Evolutionary conservation across 1,140 invertebrate genomes (phyloP), one percentile per base, ranked within the genome.

Genomic region (Lepidurus packardi): DNA sequence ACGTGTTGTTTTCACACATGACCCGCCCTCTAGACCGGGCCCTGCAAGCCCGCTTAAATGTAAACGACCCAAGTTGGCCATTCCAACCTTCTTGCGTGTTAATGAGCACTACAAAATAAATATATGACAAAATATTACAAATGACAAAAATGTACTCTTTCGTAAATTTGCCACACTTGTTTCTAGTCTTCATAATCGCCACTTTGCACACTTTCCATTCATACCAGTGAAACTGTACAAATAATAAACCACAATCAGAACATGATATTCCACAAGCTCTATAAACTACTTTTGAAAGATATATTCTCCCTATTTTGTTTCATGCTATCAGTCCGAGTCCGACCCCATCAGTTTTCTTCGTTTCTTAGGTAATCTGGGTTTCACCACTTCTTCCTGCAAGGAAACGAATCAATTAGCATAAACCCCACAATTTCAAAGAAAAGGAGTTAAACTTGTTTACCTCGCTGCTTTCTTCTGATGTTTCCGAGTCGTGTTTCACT

Each of bases 381-480:
- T 65, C 13, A 82, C 79, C 77, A 81, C 81, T 79, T 82, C 81
- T 79, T 81, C 81, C 81, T 82, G 45, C 7, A 75, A 75, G 43
- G 75, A 43, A 77, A 77, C 43, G n/a, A 16, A 43, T 21, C 24
- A 45, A 43, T 45, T 43, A 16, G 7, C 43, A 47, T 44, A 83
- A 53, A 80, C 65, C 81, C 77, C 78, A 80, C 79, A 86, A 86
- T 78, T 80, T 81, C 81, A 81, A 82, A 77, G 78, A 74, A 45
- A 79, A 78, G 76, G 44, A 44, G 43, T 5, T 65, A 45, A 24
- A 11, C 73, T 53, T 77, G 8, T 83, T 86, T 85, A 92, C 91
- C 85, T 94, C 93, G 85, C 92, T 94, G 83, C 90, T 91, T 81
- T 92, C 91, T 83, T 92, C 92, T 78, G 91, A 92, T 82, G 90